Evolutionary conservation across 2,888 invertebrate species (phyloP).

Genomic region (Tipula helvola): DNA sequence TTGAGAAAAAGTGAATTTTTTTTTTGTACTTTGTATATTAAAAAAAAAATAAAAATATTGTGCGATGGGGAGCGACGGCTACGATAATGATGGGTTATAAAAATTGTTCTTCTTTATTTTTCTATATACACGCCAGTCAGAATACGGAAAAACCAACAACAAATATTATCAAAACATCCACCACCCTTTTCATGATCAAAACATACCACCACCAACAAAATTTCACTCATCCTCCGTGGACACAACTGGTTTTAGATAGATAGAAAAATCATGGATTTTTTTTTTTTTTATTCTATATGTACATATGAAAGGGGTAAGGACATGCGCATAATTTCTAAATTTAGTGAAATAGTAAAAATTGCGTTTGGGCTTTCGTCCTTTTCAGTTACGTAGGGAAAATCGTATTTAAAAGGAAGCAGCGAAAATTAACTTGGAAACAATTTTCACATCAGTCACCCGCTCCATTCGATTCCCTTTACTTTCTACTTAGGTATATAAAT

Average conservation of each 20-base stretch:
- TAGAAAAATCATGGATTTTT: not conserved
- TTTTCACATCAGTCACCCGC: not conserved
- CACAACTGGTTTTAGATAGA: not conserved
- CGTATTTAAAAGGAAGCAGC: not conserved
- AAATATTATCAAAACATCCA: not conserved
- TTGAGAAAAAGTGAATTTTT: conserved; percentile 8
- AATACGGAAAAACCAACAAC: conserved; percentile 6
- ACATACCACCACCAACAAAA: not conserved
- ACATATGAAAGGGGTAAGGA: not conserved
- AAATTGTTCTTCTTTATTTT: not conserved
- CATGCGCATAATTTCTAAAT: not conserved
- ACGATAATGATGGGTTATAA: not conserved
- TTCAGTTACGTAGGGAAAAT: not conserved
- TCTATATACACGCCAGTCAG: not conserved
- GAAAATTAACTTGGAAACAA: not conserved
- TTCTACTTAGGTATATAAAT: not conserved
- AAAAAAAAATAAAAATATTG: not conserved
- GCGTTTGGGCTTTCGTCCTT: not conserved
- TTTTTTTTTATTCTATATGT: not conserved
- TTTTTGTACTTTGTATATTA: conserved; percentile 6
- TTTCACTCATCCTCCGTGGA: not conserved
- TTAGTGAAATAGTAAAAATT: not conserved
- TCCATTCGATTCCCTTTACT: not conserved
- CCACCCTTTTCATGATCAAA: not conserved
- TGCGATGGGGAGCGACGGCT: conserved; percentile 14